Evolutionary conservation across 2,888 invertebrate species (phyloP).

Genomic region (Pachydiplax longipennis): DNA sequence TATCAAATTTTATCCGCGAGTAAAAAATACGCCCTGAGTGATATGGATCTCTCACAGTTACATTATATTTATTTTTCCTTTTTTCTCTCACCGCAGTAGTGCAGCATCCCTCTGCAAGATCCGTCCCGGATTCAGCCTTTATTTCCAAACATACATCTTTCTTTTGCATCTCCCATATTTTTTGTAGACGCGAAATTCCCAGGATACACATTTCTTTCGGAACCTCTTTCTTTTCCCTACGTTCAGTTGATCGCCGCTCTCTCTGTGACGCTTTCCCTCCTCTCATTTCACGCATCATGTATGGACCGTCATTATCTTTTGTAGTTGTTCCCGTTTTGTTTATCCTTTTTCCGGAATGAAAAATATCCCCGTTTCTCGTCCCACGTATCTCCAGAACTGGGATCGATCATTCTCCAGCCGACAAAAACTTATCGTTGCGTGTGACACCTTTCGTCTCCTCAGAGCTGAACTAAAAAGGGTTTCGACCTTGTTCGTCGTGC

Average conservation of each 20-base stretch:
- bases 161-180: background rate
- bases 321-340: background rate
- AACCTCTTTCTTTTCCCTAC: background rate
- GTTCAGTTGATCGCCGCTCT: background rate
- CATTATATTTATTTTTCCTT: background rate
- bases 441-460: background rate
- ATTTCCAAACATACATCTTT: background rate
- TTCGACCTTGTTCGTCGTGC: background rate
- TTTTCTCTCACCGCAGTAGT: background rate
- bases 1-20: too few relatives aligned
- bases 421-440: constrained; percentile 15
- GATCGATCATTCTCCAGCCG: constrained; percentile 9
- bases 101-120: background rate
- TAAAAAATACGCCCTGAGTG: too few relatives aligned
- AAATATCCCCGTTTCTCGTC: background rate
- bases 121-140: background rate
- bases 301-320: background rate
- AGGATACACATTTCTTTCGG: background rate
- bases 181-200: background rate
- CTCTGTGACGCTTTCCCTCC: background rate
- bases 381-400: background rate
- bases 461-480: background rate
- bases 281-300: constrained; percentile 3
- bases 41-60: too few relatives aligned
- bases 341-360: background rate